Conservation (phyloP, 2,113 vertebrate genomes). For the Stigmatopora argus region DNA sequence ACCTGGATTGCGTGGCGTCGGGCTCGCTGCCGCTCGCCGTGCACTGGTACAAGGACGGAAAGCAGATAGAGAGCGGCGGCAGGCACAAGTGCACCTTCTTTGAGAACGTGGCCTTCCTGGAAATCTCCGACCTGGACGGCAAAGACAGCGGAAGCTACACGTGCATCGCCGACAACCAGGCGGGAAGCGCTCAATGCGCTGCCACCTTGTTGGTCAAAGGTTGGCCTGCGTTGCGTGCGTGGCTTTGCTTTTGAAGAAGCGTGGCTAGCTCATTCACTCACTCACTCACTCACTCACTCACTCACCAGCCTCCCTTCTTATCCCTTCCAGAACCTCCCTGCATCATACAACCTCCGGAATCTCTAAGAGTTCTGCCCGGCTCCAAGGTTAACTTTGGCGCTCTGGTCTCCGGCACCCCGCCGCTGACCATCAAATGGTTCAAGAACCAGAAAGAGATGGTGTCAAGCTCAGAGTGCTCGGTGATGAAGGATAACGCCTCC, state of each 20-base stretch:
- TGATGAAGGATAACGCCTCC: conserved; percentile 85
- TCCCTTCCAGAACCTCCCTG: conserved; percentile 80
- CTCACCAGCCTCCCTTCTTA: not conserved
- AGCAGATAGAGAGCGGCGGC: conserved; percentile 79
- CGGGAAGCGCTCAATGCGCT: conserved; percentile 87
- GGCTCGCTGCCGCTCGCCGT: conserved; percentile 91
- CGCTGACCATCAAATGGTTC: conserved; percentile 91
- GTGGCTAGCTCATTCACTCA: too few species aligned
- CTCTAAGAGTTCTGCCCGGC: conserved; percentile 83
- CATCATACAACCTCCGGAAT: conserved; percentile 87
- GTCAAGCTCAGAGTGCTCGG: conserved; percentile 77
- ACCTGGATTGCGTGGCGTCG: conserved; percentile 90
- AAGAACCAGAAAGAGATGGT: conserved; percentile 87
- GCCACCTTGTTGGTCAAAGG: conserved; percentile 91
- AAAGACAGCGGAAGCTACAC: conserved; percentile 86
- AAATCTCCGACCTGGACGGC: conserved; percentile 85
- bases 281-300: too few species aligned
- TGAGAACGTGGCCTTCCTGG: conserved; percentile 91
- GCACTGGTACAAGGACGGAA: conserved; percentile 90
- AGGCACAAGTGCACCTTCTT: conserved; percentile 93
- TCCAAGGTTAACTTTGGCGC: conserved; percentile 86
- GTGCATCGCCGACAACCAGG: conserved; percentile 88
- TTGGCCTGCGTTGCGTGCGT: too few species aligned
- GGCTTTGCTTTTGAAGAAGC: not conserved
- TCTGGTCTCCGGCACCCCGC: conserved; percentile 82